Evolutionary conservation across 1,140 invertebrate genomes (phyloP).

Genomic region (Pissodes strobi): DNA sequence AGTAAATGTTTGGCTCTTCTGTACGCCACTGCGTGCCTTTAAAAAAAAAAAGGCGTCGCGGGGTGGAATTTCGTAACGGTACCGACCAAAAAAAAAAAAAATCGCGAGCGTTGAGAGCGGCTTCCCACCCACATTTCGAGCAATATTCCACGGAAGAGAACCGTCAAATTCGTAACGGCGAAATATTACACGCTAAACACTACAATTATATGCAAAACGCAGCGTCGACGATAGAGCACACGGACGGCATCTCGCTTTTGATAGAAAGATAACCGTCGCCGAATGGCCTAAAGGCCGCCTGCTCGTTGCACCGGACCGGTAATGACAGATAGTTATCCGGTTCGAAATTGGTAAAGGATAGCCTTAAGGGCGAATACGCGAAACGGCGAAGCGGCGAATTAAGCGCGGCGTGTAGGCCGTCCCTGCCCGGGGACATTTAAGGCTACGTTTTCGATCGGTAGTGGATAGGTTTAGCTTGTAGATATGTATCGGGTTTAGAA

Average conservation of each 20-base stretch:
- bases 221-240: not conserved
- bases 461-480: too few relatives aligned
- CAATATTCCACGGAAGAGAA: too few relatives aligned
- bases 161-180: not conserved
- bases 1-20: too few relatives aligned
- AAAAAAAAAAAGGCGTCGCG: too few relatives aligned
- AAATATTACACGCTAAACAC: not conserved
- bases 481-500: too few relatives aligned
- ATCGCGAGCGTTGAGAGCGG: too few relatives aligned
- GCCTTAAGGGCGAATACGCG: not conserved
- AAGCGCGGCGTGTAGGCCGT: not conserved
- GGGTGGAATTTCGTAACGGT: too few relatives aligned
- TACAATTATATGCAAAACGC: conserved; percentile 7
- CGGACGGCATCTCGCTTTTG: conserved; percentile 1
- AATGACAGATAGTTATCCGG: conserved; percentile 14
- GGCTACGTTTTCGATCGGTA: not conserved
- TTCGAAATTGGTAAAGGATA: conserved; percentile 5
- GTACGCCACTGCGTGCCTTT: too few relatives aligned
- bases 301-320: not conserved
- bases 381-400: conserved; percentile 1
- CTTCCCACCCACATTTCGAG: too few relatives aligned
- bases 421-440: not conserved
- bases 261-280: conserved; percentile 5
- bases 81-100: too few relatives aligned
- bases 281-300: not conserved